Conservation (phyloP, 2,888 invertebrate genomes). For the Napeogenes sylphis region DNA sequence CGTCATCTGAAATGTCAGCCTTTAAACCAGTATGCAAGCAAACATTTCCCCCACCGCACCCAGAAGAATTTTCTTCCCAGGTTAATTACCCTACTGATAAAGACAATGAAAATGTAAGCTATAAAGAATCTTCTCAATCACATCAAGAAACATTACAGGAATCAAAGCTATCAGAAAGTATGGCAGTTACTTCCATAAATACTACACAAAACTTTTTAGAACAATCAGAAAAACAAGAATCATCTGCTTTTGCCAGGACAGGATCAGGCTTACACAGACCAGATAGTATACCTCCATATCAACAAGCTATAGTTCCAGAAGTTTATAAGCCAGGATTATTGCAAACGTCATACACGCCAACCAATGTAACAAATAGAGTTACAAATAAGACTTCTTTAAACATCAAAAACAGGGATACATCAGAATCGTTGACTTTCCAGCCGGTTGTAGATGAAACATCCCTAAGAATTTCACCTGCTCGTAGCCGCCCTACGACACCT, state of each 20-base stretch:
- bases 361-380: slow-evolving; percentile 40
- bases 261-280: slow-evolving; percentile 79
- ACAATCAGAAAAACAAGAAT: slow-evolving; percentile 62
- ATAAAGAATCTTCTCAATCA: slow-evolving; percentile 48
- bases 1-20: slow-evolving; percentile 63
- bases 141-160: slow-evolving; percentile 53
- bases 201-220: slow-evolving; percentile 64
- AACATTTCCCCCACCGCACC: slow-evolving; percentile 58
- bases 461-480: slow-evolving; percentile 73
- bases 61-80: slow-evolving; percentile 55
- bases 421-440: slow-evolving; percentile 81
- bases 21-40: slow-evolving; percentile 72
- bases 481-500: slow-evolving; percentile 81
- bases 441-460: slow-evolving; percentile 78
- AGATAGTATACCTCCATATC: slow-evolving; percentile 80
- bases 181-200: slow-evolving; percentile 51
- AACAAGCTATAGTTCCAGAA: slow-evolving; percentile 79
- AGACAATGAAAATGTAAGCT: slow-evolving; percentile 57
- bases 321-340: slow-evolving; percentile 62
- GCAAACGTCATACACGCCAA: slow-evolving; percentile 38
- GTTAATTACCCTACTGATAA: slow-evolving; percentile 60
- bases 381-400: slow-evolving; percentile 46
- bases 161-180: slow-evolving; percentile 50
- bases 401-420: slow-evolving; percentile 67
- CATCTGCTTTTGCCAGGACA: slow-evolving; percentile 55